phyloP scores from a whole-genome alignment of 2,797 vertebrate species.

The Enteromius argenteus region DNA sequence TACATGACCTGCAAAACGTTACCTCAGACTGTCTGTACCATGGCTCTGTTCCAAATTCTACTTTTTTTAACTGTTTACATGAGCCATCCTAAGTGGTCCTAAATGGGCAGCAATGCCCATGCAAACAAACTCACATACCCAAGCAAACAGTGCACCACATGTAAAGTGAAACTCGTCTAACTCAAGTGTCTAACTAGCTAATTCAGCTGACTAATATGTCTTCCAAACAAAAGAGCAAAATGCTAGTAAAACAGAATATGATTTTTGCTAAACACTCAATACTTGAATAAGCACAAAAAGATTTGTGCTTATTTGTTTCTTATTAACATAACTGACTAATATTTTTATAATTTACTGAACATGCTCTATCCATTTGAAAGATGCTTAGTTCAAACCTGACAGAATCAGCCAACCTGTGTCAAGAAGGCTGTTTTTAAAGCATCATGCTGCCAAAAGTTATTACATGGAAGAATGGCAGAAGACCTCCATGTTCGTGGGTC shows the following conservation, averaged over 20 bases:
- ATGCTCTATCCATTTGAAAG: neutral
- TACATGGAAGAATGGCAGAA: constrained; percentile 5
- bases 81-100: neutral
- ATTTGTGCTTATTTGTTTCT: no score
- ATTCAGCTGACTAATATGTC: neutral
- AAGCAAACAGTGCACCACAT: neutral
- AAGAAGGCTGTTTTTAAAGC: neutral
- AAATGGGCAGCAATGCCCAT: neutral
- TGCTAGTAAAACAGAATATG: neutral
- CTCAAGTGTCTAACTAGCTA: neutral
- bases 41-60: neutral
- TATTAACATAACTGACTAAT: neutral
- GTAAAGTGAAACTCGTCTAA: neutral
- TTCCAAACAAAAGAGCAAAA: constrained; percentile 2
- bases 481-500: constrained; percentile 22
- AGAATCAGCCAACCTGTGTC: neutral
- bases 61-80: neutral
- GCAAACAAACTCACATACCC: constrained; percentile 13
- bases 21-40: neutral
- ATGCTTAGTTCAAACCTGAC: neutral
- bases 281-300: no score
- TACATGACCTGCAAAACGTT: constrained; percentile 9
- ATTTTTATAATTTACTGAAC: neutral
- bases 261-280: neutral
- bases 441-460: neutral